Percentiles rank a stretch among this genome's conserved stretches.
Conservation (phyloP, 2,113 vertebrate species). For the Chloropsis hardwickii region DNA sequence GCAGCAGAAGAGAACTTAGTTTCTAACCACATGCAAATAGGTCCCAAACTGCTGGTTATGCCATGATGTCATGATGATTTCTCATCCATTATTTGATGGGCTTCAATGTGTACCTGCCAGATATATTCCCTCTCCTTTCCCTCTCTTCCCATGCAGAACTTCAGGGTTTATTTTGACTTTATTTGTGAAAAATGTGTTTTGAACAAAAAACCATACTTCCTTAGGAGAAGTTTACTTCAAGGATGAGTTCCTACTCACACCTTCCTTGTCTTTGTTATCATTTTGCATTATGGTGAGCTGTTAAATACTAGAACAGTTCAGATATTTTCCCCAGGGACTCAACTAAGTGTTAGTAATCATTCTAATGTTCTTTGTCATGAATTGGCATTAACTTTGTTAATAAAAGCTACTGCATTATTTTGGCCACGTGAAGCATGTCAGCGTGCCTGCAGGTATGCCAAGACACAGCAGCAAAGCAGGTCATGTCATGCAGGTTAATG, state of each 20-base stretch:
- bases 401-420: conserved; percentile 19
- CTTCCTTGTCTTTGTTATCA: conserved; percentile 56
- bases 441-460: background rate
- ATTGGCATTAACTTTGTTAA: conserved; percentile 49
- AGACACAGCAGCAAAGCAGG: background rate
- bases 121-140: background rate
- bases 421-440: background rate
- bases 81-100: conserved; percentile 55
- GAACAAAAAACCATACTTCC: conserved; percentile 59
- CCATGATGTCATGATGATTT: conserved; percentile 66
- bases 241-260: conserved; percentile 45
- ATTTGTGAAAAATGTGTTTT: conserved; percentile 55
- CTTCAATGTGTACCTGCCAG: background rate
- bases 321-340: conserved; percentile 38
- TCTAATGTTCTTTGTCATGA: conserved; percentile 43
- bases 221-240: conserved; percentile 54
- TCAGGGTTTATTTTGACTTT: conserved; percentile 60
- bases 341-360: background rate
- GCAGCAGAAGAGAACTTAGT: conserved; percentile 52
- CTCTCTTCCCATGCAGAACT: conserved; percentile 5
- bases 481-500: background rate
- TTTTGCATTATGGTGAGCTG: conserved; percentile 54
- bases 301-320: conserved; percentile 55
- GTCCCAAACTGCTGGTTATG: conserved; percentile 48
- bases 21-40: conserved; percentile 64